These are phyloP conservation scores for Leptestheria dahalacensis DNA, from an alignment of 1,140 invertebrate species.

Conservation along the genomic window DNA sequence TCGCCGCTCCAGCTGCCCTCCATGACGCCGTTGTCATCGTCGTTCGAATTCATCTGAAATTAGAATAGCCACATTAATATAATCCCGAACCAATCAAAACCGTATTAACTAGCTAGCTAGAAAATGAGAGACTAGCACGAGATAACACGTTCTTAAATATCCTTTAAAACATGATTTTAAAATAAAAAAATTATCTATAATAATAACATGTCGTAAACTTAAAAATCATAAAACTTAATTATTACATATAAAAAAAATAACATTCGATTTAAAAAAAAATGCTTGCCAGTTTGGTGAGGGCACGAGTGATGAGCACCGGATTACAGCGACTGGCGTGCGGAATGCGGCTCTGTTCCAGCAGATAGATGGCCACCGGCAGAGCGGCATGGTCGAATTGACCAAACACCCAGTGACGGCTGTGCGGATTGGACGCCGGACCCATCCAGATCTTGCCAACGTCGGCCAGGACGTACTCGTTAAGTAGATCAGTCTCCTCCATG, in stretches of 20 bases:
- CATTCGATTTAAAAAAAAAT: no score
- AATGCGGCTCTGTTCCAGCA: constrained; percentile 42
- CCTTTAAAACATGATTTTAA: no score
- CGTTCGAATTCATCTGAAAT: constrained; percentile 56
- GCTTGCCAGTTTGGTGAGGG: constrained; percentile 54
- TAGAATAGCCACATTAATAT: no score
- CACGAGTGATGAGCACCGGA: constrained; percentile 48
- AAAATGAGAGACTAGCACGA: no score
- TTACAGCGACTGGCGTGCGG: constrained; percentile 49
- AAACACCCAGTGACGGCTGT: constrained; percentile 52
- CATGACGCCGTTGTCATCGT: constrained; percentile 51
- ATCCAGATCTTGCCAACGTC: constrained; percentile 62
- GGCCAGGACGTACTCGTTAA: constrained; percentile 54
- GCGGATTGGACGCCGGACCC: constrained; percentile 46
- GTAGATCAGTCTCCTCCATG: constrained; percentile 34
- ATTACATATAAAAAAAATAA: no score
- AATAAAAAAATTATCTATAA: no score
- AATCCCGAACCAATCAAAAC: no score
- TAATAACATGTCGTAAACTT: no score
- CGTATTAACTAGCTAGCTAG: no score
- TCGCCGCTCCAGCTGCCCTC: constrained; percentile 54
- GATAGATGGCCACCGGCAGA: constrained; percentile 43
- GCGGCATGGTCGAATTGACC: constrained; percentile 55
- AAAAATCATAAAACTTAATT: no score
- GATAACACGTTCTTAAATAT: no score